Conservation (phyloP, 2,113 vertebrate species). For the Rhinoptilus africanus region DNA sequence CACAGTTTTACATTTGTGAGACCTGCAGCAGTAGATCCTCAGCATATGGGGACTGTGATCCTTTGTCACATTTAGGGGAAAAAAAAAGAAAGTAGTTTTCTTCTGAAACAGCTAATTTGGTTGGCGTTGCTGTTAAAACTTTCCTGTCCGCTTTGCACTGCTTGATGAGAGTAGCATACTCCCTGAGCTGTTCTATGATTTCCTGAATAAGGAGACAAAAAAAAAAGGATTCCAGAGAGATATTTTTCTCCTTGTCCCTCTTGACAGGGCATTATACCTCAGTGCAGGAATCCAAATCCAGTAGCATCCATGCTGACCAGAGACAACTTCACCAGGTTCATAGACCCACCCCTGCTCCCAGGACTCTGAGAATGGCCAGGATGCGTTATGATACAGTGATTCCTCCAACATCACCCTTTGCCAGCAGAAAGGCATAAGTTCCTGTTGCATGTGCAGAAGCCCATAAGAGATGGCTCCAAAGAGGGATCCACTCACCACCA, state of each 20-base stretch:
- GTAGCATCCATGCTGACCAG: not conserved
- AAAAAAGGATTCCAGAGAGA: constrained; percentile 7
- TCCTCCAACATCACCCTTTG: not conserved
- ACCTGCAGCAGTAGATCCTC: not conserved
- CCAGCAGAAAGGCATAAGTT: not conserved
- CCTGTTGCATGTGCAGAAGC: not conserved
- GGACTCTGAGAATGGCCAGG: not conserved
- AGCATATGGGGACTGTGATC: not conserved
- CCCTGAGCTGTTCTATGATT: not conserved
- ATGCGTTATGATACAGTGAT: not conserved
- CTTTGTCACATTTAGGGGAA: not conserved
- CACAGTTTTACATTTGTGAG: constrained; percentile 18
- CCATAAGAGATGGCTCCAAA: not conserved
- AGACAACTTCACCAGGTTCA: not conserved
- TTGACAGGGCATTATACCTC: constrained; percentile 17
- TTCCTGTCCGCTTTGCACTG: not conserved
- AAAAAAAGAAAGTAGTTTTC: not conserved
- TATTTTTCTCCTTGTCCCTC: constrained; percentile 17
- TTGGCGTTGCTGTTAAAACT: not conserved
- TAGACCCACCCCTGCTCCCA: not conserved
- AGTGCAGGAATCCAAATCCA: constrained; percentile 16
- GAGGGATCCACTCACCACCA: not conserved
- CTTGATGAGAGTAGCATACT: not conserved
- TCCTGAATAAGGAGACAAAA: not conserved
- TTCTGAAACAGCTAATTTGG: not conserved